Conservation (phyloP, 2,797 vertebrate genomes). For the Morelia viridis region DNA sequence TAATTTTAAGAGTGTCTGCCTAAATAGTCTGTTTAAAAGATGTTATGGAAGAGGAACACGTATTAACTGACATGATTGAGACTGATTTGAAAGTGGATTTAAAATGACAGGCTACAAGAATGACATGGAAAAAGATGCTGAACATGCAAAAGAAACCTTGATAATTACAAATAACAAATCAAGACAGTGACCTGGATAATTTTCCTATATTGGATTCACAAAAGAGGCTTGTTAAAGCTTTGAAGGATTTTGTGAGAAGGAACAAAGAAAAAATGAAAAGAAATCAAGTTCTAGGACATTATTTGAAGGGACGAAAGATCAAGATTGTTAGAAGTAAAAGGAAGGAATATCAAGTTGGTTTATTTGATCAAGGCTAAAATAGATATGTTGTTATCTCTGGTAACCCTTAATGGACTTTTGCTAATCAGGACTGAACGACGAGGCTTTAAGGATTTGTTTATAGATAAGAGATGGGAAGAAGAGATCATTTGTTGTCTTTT, state of each 20-base stretch:
- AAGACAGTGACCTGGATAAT: background rate
- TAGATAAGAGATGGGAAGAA: background rate
- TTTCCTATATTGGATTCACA: background rate
- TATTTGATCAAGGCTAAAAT: background rate
- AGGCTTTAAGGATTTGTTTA: background rate
- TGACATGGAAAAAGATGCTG: background rate
- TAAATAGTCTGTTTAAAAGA: background rate
- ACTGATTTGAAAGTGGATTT: background rate
- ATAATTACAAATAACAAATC: background rate
- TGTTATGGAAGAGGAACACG: background rate
- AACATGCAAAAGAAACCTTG: background rate
- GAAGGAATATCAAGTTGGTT: background rate
- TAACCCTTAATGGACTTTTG: background rate
- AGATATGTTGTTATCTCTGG: background rate
- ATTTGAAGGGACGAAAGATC: background rate
- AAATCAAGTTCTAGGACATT: background rate
- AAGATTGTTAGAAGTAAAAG: background rate
- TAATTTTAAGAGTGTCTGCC: background rate
- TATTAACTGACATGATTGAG: background rate
- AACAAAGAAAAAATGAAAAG: background rate
- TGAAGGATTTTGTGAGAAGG: background rate
- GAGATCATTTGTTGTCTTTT: background rate
- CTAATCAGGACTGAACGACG: background rate
- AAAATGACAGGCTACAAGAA: background rate
- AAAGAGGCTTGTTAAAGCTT: background rate